Conservation (phyloP, 2,113 vertebrate genomes). For the Nymphicus hollandicus region DNA sequence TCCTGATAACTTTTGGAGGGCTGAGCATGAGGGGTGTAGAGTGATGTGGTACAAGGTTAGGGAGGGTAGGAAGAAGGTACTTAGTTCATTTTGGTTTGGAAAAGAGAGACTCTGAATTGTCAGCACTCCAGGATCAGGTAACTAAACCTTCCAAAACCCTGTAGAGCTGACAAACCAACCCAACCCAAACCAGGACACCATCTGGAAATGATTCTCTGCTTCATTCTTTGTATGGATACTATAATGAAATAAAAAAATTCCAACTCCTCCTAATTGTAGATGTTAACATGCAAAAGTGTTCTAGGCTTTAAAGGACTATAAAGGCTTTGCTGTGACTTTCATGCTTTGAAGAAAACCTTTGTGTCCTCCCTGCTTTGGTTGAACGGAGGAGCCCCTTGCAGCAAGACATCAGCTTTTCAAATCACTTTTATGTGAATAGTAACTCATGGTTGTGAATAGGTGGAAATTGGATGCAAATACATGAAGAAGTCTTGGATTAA, state of each 20-base stretch:
- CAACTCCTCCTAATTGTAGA: not conserved
- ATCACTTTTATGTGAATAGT: not conserved
- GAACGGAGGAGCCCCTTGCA: not conserved
- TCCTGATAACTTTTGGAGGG: not conserved
- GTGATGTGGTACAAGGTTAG: not conserved
- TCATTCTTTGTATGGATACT: not conserved
- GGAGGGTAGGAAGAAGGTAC: not conserved
- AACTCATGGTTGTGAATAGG: not conserved
- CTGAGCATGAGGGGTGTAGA: not conserved
- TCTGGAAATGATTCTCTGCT: slow-evolving; percentile 48
- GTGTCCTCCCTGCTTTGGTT: not conserved
- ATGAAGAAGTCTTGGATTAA: not conserved
- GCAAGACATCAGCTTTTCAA: not conserved
- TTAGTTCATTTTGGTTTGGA: not conserved
- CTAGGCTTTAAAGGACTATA: not conserved
- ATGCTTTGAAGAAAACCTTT: not conserved
- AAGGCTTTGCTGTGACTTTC: slow-evolving; percentile 22
- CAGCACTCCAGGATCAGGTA: not conserved
- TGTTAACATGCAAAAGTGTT: slow-evolving; percentile 35
- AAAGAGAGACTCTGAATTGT: not conserved
- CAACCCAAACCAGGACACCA: not conserved
- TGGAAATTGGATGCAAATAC: not conserved
- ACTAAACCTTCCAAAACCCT: slow-evolving; percentile 5
- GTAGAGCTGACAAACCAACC: not conserved
- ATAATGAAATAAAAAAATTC: not conserved